Evolutionary conservation across 2,888 invertebrate genomes (phyloP).

Genomic region (Sturmia bella): DNA sequence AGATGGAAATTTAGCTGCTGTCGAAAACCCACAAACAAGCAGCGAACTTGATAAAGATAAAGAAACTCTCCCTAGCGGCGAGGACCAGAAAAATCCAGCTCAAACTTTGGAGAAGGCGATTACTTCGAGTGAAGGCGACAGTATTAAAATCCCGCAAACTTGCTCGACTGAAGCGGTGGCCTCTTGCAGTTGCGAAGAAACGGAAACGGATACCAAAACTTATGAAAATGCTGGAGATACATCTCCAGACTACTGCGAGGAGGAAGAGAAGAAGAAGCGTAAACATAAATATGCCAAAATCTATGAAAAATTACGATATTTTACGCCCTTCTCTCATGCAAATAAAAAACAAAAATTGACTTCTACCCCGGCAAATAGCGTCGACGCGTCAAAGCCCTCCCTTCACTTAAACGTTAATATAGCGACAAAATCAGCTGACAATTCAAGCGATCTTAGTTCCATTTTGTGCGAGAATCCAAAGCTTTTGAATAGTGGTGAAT

Average conservation of each 20-base stretch:
- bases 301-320: slow-evolving; percentile 80
- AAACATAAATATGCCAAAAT: slow-evolving; percentile 78
- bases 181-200: not conserved
- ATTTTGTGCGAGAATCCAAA: slow-evolving; percentile 4
- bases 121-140: not conserved
- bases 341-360: slow-evolving; percentile 70
- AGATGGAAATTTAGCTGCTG: not conserved
- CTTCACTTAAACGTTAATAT: not conserved
- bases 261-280: slow-evolving; percentile 74
- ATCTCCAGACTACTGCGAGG: slow-evolving; percentile 26
- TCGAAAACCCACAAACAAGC: too few relatives aligned
- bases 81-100: not conserved
- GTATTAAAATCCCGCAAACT: not conserved
- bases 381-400: slow-evolving; percentile 3
- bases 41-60: slow-evolving; percentile 6
- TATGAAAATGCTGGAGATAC: not conserved
- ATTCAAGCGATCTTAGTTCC: not conserved
- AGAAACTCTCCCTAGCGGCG: not conserved
- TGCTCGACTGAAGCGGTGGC: not conserved
- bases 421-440: not conserved
- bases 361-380: slow-evolving; percentile 38
- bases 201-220: not conserved
- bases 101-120: not conserved
- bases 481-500: slow-evolving; percentile 14
- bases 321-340: slow-evolving; percentile 73